phyloP scores from a whole-genome alignment of 2,888 invertebrate genomes.

The Nymphalis urticae region DNA sequence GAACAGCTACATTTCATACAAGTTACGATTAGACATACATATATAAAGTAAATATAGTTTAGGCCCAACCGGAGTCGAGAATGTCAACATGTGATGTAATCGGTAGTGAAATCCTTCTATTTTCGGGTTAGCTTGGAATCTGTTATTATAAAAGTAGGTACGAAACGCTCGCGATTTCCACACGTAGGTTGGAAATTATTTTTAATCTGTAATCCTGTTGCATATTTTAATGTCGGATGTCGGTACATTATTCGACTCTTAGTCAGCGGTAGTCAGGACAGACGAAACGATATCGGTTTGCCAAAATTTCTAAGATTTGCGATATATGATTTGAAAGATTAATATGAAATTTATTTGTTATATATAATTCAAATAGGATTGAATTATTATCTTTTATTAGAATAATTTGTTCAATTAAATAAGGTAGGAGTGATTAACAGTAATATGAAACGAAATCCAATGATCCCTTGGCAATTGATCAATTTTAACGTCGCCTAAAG shows the following conservation, averaged over 20 bases:
- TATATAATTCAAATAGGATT: background rate
- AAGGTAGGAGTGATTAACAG: background rate
- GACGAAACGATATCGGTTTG: constrained; percentile 14
- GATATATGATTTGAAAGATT: constrained; percentile 7
- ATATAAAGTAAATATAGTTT: constrained; percentile 56
- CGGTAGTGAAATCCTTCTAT: constrained; percentile 64
- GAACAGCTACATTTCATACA: constrained; percentile 59
- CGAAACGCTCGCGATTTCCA: constrained; percentile 44
- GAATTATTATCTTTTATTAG: background rate
- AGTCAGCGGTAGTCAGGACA: constrained; percentile 24
- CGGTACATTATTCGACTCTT: constrained; percentile 26
- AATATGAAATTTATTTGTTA: constrained; percentile 13
- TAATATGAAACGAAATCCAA: no score
- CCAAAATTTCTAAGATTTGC: constrained; percentile 29
- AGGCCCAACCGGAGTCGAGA: constrained; percentile 52
- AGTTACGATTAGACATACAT: constrained; percentile 46
- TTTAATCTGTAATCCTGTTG: constrained; percentile 36
- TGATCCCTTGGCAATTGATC: no score
- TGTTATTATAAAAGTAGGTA: constrained; percentile 60
- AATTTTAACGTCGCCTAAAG: no score
- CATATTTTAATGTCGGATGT: constrained; percentile 30
- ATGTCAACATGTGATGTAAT: constrained; percentile 71
- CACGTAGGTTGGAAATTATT: constrained; percentile 50
- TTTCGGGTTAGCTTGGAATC: constrained; percentile 60
- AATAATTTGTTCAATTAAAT: background rate